Percentiles rank a stretch among this genome's conserved stretches.
Conservation (phyloP, 1,140 invertebrate genomes). For the Drosophila leontia region DNA sequence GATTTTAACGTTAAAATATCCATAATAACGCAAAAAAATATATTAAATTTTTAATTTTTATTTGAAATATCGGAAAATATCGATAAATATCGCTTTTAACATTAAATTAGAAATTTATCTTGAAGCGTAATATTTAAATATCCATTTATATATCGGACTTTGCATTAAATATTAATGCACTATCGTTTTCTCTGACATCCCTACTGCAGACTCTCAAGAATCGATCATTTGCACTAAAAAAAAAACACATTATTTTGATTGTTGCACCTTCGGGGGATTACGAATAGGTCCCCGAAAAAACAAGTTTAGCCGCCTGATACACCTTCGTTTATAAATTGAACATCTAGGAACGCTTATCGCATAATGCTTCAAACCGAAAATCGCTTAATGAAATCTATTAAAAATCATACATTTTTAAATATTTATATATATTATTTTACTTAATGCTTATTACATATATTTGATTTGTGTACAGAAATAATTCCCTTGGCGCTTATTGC, state of each 20-base stretch:
- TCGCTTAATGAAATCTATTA: conserved; percentile 10
- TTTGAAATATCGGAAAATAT: not conserved
- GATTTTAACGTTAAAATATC: too few relatives aligned
- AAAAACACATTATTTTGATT: conserved; percentile 20
- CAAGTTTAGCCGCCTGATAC: conserved; percentile 2
- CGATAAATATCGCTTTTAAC: not conserved
- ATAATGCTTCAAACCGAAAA: conserved; percentile 13
- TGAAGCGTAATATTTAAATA: not conserved
- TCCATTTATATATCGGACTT: conserved; percentile 3
- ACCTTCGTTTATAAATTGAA: conserved; percentile 34
- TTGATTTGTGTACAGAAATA: conserved; percentile 53
- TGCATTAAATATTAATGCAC: not conserved
- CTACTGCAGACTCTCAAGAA: not conserved
- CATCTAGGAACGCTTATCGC: conserved; percentile 63
- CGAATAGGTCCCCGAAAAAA: not conserved
- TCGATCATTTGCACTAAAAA: conserved; percentile 11
- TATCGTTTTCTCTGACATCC: not conserved
- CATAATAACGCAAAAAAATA: too few relatives aligned
- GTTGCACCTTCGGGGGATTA: conserved; percentile 6
- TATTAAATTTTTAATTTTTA: too few relatives aligned
- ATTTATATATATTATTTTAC: conserved; percentile 28
- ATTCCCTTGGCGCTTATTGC: conserved; percentile 28
- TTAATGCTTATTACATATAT: conserved; percentile 32
- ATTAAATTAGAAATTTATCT: not conserved
- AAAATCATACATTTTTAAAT: conserved; percentile 23